Evolutionary conservation across 2,797 vertebrate species (phyloP).

Genomic region (Hemibagrus guttatus): DNA sequence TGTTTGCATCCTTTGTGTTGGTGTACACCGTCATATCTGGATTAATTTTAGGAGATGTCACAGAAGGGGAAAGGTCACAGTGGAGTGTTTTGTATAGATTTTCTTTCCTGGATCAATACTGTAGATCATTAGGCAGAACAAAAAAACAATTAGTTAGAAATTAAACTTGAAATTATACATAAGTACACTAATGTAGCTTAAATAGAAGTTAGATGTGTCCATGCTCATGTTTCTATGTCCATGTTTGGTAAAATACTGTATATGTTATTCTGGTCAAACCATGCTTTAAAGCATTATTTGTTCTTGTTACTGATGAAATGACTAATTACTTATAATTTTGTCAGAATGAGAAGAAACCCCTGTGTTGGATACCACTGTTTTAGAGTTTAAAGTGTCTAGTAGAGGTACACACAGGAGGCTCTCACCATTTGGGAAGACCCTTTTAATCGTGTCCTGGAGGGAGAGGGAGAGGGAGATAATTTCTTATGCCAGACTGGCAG

Average conservation of each 20-base stretch:
- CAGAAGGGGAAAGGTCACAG: slow-evolving; percentile 29
- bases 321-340: not conserved
- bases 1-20: not conserved
- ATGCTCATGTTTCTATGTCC: not conserved
- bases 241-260: not conserved
- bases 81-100: not conserved
- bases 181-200: not conserved
- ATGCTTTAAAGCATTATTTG: not conserved
- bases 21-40: slow-evolving; percentile 1
- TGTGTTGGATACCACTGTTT: not conserved
- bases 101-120: not conserved
- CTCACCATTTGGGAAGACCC: not conserved
- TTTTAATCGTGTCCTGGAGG: not conserved
- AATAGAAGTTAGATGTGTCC: not conserved
- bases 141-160: not conserved
- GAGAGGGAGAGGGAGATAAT: not conserved
- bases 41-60: slow-evolving; percentile 28
- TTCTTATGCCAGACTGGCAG: not conserved
- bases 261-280: not conserved
- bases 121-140: not conserved
- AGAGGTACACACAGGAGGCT: not conserved
- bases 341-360: not conserved
- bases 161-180: too few species aligned
- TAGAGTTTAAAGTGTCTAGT: not conserved
- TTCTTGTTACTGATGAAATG: not conserved